phyloP scores from a whole-genome alignment of 1,140 invertebrate genomes.

The Drosophila sp. region DNA sequence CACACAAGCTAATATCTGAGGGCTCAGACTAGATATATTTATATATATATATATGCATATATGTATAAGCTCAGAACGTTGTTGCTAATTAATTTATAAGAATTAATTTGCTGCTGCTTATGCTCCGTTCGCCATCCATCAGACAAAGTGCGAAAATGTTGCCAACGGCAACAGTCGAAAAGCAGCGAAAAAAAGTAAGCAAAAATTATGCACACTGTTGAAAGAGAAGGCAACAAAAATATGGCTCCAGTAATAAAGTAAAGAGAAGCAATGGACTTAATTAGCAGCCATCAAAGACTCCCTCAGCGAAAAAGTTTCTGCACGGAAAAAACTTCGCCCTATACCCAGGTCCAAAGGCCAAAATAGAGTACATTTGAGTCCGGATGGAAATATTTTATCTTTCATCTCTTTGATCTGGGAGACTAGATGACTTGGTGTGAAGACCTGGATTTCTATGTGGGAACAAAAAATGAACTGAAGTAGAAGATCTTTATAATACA shows the following conservation, averaged over 20 bases:
- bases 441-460: too few relatives aligned
- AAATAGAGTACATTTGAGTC: too few relatives aligned
- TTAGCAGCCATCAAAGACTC: conserved; percentile 44
- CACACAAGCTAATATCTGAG: background rate
- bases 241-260: conserved; percentile 54
- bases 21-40: background rate
- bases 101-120: conserved; percentile 66
- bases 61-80: background rate
- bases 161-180: conserved; percentile 50
- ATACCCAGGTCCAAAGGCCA: too few relatives aligned
- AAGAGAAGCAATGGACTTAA: conserved; percentile 55
- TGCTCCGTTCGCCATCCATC: conserved; percentile 14
- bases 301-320: conserved; percentile 2
- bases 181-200: conserved; percentile 15
- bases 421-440: too few relatives aligned
- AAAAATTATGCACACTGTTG: conserved; percentile 17
- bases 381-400: too few relatives aligned
- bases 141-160: conserved; percentile 57
- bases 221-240: conserved; percentile 31
- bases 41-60: background rate
- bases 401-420: too few relatives aligned
- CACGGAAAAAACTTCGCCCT: background rate
- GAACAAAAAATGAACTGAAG: too few relatives aligned
- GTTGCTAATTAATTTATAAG: conserved; percentile 75
- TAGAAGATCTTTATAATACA: too few relatives aligned